Evolutionary conservation across 2,888 invertebrate genomes (phyloP).

Genomic region (Suillia variegata): DNA sequence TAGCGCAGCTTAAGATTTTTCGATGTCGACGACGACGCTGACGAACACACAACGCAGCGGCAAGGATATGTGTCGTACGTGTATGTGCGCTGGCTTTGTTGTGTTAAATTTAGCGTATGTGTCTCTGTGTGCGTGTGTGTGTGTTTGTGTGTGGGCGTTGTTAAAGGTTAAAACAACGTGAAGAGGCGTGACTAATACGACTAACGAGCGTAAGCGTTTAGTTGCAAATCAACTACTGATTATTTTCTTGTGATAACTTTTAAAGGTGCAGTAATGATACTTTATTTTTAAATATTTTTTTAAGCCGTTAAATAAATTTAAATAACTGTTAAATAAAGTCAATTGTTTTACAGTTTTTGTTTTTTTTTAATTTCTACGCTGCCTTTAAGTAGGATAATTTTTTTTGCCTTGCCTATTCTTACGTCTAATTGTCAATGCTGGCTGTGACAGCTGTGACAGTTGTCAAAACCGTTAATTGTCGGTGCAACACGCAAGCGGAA

Average conservation of each 20-base stretch:
- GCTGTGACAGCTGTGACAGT: neutral
- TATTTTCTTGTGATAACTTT: too few relatives aligned
- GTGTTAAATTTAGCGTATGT: neutral
- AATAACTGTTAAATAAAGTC: too few relatives aligned
- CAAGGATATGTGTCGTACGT: neutral
- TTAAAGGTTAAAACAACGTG: neutral
- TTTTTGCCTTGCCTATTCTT: too few relatives aligned
- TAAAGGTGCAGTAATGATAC: neutral
- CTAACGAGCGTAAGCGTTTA: slow-evolving; percentile 16
- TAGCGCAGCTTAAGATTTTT: neutral
- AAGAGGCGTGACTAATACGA: slow-evolving; percentile 19
- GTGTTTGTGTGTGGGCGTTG: neutral
- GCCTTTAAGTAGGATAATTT: too few relatives aligned
- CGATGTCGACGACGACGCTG: neutral
- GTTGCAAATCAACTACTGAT: too few relatives aligned
- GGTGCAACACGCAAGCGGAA: neutral
- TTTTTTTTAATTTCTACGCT: slow-evolving; percentile 1
- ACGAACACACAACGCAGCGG: neutral
- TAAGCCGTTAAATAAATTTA: too few relatives aligned
- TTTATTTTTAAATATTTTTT: neutral
- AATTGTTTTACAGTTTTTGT: neutral
- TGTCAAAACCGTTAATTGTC: neutral
- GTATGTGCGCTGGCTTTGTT: slow-evolving; percentile 2
- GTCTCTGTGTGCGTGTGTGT: neutral
- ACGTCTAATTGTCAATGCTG: too few relatives aligned